These are phyloP conservation scores for Pseudeuparius sepicola DNA, from an alignment of 2,888 invertebrate genomes.

Conservation along the genomic window DNA sequence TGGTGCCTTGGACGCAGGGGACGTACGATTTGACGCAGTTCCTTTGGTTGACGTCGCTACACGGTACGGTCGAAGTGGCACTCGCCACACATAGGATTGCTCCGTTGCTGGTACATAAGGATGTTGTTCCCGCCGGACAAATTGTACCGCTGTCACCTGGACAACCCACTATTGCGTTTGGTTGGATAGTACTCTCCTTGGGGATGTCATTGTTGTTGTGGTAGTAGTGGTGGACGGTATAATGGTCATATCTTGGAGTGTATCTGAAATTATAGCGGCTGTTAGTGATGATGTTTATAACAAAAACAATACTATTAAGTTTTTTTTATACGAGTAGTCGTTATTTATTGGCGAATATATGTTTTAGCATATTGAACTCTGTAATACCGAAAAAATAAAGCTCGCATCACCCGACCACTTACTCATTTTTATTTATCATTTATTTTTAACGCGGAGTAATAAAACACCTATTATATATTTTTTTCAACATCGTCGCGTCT, in stretches of 20 bases:
- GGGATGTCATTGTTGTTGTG: conserved; percentile 30
- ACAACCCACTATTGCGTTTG: conserved; percentile 33
- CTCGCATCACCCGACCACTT: too few relatives aligned
- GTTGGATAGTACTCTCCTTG: conserved; percentile 30
- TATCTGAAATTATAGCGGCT: conserved; percentile 24
- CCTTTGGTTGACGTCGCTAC: conserved; percentile 27
- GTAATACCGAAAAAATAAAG: too few relatives aligned
- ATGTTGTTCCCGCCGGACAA: conserved; percentile 34
- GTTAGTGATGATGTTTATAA: too few relatives aligned
- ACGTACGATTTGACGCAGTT: conserved; percentile 33
- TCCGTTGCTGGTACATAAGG: conserved; percentile 35
- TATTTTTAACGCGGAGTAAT: too few relatives aligned
- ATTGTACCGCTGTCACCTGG: conserved; percentile 32
- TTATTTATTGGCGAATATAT: too few relatives aligned
- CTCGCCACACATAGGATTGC: conserved; percentile 37
- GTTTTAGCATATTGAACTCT: too few relatives aligned
- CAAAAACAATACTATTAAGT: too few relatives aligned
- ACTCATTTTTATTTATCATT: too few relatives aligned
- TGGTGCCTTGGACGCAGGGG: conserved; percentile 32
- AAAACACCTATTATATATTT: too few relatives aligned
- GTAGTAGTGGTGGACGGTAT: conserved; percentile 36
- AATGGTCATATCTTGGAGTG: conserved; percentile 31
- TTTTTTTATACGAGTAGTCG: too few relatives aligned
- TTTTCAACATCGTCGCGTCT: too few relatives aligned
- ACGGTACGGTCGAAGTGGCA: conserved; percentile 32